Conservation (phyloP, 2,113 vertebrate species). For the Pelecanus crispus region DNA sequence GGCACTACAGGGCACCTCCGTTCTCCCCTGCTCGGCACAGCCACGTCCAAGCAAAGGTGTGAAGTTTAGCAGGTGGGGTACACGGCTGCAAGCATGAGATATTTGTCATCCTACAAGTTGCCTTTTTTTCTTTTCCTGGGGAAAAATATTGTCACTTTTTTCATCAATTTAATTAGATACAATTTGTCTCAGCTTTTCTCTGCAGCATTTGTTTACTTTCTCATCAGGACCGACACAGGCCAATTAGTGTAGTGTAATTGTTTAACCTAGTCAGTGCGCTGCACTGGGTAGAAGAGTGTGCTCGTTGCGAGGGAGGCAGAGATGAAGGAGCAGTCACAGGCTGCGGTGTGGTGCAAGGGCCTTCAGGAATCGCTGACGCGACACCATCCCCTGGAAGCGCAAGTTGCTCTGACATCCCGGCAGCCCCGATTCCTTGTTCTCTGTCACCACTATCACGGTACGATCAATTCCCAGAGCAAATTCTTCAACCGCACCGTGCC, state of each 20-base stretch:
- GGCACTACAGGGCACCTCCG: not conserved
- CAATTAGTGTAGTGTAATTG: slow-evolving; percentile 92
- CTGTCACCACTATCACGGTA: slow-evolving; percentile 53
- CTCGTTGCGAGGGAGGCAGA: not conserved
- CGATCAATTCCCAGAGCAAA: slow-evolving; percentile 52
- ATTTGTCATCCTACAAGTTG: slow-evolving; percentile 26
- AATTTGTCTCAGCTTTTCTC: slow-evolving; percentile 86
- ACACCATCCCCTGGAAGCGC: not conserved
- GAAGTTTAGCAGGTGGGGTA: not conserved
- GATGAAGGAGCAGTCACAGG: not conserved
- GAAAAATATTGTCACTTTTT: slow-evolving; percentile 59
- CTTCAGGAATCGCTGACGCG: slow-evolving; percentile 48
- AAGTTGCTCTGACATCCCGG: slow-evolving; percentile 49
- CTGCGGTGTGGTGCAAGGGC: not conserved
- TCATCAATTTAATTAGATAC: slow-evolving; percentile 88
- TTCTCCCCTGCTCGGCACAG: not conserved
- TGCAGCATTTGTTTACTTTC: slow-evolving; percentile 88
- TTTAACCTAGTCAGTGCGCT: slow-evolving; percentile 76
- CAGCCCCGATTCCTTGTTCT: slow-evolving; percentile 44
- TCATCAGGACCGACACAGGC: slow-evolving; percentile 86
- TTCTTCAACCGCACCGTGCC: slow-evolving; percentile 52
- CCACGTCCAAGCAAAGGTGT: not conserved
- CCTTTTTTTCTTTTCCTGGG: slow-evolving; percentile 10
- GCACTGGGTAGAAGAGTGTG: not conserved
- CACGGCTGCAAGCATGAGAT: not conserved